Base-by-base conservation (phyloP, 2,797 vertebrate species). In the Garrulus glandarius region DNA sequence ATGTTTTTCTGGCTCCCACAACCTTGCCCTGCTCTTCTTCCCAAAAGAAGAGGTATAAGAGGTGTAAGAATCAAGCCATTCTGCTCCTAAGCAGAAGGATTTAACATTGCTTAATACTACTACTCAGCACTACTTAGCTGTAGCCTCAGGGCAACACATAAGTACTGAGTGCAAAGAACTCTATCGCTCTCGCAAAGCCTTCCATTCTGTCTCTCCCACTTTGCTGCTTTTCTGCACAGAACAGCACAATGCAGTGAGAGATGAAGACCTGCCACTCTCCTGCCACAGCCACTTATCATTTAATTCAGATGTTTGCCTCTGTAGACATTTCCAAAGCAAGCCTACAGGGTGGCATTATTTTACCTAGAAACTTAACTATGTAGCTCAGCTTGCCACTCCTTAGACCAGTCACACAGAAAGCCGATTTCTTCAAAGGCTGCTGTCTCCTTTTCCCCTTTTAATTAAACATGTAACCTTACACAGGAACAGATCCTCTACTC, bases 31-130 rank as follows among this genome's bases (percentile, higher is more conserved):
- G 49, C 75, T 96, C 82, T 47, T 91, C 80, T 93, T 96, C 85
- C 76, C 52, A 57, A 92, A 96, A 89, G 69, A 95, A 65, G 56
- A 91, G 74, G 70, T 87, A 13, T 77, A 84, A 92, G 81, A 91
- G 75, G 81, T 90, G 27, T 77, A 95, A 96, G 92, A 97, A 96
- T 84, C 75, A 93, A 96, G 93, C 43, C 65, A 91, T 95, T 96
- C 95, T 96, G 77, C 72, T 24, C 78, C 57, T 26, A 80, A 96
- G 79, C 94, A 93, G 91, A 83, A 96, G 89, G 95, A 97, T 95
- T 97, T 97, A 97, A 92, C 92, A 72, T 89, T 96, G 95, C 84
- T 97, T 97, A 97, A 96, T 94, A 94, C 91, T 95, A 89, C 89
- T 89, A 67, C 95, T 98, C 97, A 81, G 95, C 96, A 95, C 83